Conservation (phyloP, 1,140 invertebrate genomes). For the Scaptomyza pallida region DNA sequence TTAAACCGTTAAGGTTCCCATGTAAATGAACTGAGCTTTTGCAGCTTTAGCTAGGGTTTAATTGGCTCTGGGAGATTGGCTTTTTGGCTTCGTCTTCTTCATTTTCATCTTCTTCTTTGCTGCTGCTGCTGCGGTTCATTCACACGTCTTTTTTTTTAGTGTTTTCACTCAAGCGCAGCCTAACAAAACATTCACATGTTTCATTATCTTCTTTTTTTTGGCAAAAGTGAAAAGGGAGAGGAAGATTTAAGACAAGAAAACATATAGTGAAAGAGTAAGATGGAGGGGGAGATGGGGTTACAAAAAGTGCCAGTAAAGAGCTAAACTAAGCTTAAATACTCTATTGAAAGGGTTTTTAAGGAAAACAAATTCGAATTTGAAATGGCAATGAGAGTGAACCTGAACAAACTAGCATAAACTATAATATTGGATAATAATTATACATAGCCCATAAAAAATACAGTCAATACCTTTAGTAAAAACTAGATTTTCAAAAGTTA, state of each 20-base stretch:
- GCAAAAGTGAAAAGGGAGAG: conserved; percentile 14
- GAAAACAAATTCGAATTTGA: too few relatives aligned
- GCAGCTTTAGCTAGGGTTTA: not conserved
- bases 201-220: conserved; percentile 45
- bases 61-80: conserved; percentile 9
- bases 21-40: too few relatives aligned
- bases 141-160: conserved; percentile 34
- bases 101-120: not conserved
- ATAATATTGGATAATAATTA: too few relatives aligned
- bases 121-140: conserved; percentile 51
- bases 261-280: too few relatives aligned
- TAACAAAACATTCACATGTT: conserved; percentile 59
- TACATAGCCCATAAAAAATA: too few relatives aligned
- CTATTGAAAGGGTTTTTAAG: not conserved
- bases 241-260: not conserved
- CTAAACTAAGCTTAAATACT: conserved; percentile 28
- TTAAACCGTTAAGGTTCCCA: too few relatives aligned
- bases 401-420: too few relatives aligned
- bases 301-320: conserved; percentile 1
- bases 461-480: too few relatives aligned
- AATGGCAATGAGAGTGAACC: too few relatives aligned
- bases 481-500: too few relatives aligned
- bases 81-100: not conserved
- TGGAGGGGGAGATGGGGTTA: not conserved
- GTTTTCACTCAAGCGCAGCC: conserved; percentile 65